phyloP scores from a whole-genome alignment of 2,797 vertebrate species.

The Falco naumanni region DNA sequence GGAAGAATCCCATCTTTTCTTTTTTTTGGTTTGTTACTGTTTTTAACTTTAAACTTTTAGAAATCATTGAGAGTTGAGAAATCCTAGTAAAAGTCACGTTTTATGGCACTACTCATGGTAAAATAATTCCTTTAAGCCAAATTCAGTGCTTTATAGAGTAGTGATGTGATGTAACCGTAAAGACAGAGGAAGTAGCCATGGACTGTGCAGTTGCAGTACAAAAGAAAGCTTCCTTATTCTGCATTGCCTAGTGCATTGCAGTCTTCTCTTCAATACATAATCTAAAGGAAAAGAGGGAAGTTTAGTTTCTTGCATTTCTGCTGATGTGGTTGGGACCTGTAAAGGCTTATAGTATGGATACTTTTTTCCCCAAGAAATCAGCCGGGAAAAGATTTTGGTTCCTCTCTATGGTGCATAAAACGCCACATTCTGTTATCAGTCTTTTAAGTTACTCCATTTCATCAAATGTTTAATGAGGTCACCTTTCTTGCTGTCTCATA shows the following conservation, averaged over 20 bases:
- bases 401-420: not conserved
- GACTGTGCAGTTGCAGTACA: not conserved
- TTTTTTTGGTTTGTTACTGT: not conserved
- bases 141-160: not conserved
- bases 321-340: not conserved
- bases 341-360: not conserved
- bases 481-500: constrained; percentile 62
- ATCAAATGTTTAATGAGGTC: not conserved
- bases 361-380: not conserved
- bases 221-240: not conserved
- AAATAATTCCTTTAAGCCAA: not conserved
- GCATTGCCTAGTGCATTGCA: not conserved
- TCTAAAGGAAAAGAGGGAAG: not conserved
- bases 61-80: not conserved
- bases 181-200: not conserved
- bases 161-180: not conserved
- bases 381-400: not conserved
- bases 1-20: not conserved
- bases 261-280: not conserved
- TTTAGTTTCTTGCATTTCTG: not conserved
- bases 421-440: not conserved
- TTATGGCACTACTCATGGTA: not conserved
- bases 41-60: not conserved
- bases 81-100: not conserved
- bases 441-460: not conserved